Base-by-base conservation (phyloP, 2,888 invertebrate genomes). In the Drosophila helvetica region DNA sequence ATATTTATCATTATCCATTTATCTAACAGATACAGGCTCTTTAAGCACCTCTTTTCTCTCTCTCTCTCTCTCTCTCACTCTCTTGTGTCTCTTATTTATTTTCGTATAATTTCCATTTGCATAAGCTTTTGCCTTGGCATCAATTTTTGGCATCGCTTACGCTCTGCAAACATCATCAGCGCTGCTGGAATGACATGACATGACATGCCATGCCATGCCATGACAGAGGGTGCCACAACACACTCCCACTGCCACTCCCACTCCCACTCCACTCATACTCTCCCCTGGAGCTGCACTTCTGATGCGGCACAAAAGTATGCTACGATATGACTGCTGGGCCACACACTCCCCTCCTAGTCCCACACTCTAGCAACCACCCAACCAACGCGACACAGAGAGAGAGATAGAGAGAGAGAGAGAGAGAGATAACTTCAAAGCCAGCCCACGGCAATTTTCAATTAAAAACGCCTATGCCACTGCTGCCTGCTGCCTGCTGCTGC, bases 361-460 rank as follows among this genome's bases (percentile, higher is more conserved):
- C 22, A 4, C 33, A 38, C 33, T 38, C 15, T 0, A 7, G 7
- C 7, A 30, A 9, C 30, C 30, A 10, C 12, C 38, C 38, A 15
- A 7, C n/a, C 38, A 12, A 55, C 15, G 30, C 19, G 19, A 65
- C 30, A 15, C 46, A 7, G 50, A 42, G 43, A 30, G 19, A 46
- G n/a, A 51, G 12, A 17, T 27, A 50, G 38, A 47, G 51, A 18
- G 25, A n/a, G 48, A 17, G 45, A 48, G 30, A 19, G 8, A 19
- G 30, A 48, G 53, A 48, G 38, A 52, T 25, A 79, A 86, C 84
- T 81, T 84, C 81, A 86, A 86, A 86, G 80, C 46, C 69, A 81
- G 81, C 83, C 78, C 79, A 81, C 76, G 83, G 83, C 83, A 83
- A 76, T 83, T 83, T 83, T 83, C 83, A 86, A 86, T 86, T 84